Percentiles rank a stretch among this genome's conserved stretches.
These are phyloP conservation scores for Panagrolaimus sp. DNA, from an alignment of 1,140 invertebrate species.

Conservation along the genomic window DNA sequence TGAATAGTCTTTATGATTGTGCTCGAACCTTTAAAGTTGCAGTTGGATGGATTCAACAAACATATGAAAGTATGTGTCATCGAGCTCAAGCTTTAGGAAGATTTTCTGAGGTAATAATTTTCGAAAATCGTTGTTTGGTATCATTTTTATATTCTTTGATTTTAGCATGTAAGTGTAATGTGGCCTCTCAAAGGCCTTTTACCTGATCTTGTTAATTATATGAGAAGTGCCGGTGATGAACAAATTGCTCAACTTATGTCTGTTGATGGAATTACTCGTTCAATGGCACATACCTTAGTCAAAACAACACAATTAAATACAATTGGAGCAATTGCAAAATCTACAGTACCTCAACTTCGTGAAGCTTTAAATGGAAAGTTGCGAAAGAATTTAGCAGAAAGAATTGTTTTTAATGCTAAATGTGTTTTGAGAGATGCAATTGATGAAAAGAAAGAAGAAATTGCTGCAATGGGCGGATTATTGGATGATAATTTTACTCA, in stretches of 20 bases:
- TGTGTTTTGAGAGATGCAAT: constrained; percentile 8
- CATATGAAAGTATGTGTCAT: constrained; percentile 16
- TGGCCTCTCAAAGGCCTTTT: constrained; percentile 3
- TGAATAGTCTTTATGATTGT: constrained; percentile 9
- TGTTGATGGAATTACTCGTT: not conserved
- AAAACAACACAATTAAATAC: not conserved
- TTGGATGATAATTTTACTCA: too few relatives aligned
- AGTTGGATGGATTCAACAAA: constrained; percentile 12
- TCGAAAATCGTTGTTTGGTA: not conserved
- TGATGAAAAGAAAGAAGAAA: constrained; percentile 12
- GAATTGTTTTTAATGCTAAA: not conserved
- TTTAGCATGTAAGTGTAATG: constrained; percentile 4
- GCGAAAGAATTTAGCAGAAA: constrained; percentile 3
- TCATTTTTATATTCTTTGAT: not conserved
- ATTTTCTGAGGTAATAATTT: not conserved
- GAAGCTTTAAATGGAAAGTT: constrained; percentile 11
- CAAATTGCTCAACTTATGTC: constrained; percentile 14
- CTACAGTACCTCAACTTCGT: not conserved
- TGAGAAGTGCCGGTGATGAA: not conserved
- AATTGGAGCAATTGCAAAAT: not conserved
- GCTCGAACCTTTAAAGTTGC: constrained; percentile 10
- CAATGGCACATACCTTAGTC: not conserved
- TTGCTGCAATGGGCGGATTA: not conserved
- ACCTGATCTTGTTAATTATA: constrained; percentile 4
- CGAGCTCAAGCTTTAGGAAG: constrained; percentile 2